Base-by-base conservation (phyloP, 2,113 vertebrate genomes). In the Prolemur simus region DNA sequence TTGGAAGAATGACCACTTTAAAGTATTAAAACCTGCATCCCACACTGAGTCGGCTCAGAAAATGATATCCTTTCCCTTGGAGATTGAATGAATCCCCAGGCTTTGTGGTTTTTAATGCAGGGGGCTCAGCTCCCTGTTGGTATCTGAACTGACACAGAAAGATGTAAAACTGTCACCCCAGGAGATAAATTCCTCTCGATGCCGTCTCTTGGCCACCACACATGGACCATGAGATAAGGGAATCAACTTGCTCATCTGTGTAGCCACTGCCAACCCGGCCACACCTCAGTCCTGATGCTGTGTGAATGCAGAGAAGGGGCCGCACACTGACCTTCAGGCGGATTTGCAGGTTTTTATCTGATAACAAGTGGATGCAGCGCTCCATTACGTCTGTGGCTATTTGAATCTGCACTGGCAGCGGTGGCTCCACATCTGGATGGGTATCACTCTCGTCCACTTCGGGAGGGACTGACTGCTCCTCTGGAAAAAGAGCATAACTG, bases 331-430 rank as follows among this genome's bases (percentile, higher is more conserved):
- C 99, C 99, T 99, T 99, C 86, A 99, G 98, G 25, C 99, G 98
- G 87, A 99, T 98, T 0, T 96, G 98, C 90, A 99, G 98, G 92
- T 63, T 99, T 95, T 98, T 87, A 52, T 99, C 97, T 0, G 99
- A 99, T 89, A 99, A 97, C 93, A 99, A 97, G 97, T 99, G 99
- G 96, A 99, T 95, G 95, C 99, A 99, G 86, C 99, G 99, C 96
- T 99, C 99, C 99, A 99, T 99, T 74, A 99, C 99, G 0, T 99
- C 99, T 80, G 98, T 99, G 91, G 99, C 98, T 83, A 99, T 98
- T 32, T 98, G 98, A 71, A 99, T 98, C 5, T 99, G 99, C 84
- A 98, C 56, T 0, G 99, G 99, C 94, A 99, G 96, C 0, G 98
- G 98, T 11, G 97, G 56, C 82, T 99, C 99, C 96, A 98, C 97